Percentiles rank a stretch among this genome's conserved stretches.
phyloP scores from a whole-genome alignment of 1,140 invertebrate species.

The Bombyx mori region DNA sequence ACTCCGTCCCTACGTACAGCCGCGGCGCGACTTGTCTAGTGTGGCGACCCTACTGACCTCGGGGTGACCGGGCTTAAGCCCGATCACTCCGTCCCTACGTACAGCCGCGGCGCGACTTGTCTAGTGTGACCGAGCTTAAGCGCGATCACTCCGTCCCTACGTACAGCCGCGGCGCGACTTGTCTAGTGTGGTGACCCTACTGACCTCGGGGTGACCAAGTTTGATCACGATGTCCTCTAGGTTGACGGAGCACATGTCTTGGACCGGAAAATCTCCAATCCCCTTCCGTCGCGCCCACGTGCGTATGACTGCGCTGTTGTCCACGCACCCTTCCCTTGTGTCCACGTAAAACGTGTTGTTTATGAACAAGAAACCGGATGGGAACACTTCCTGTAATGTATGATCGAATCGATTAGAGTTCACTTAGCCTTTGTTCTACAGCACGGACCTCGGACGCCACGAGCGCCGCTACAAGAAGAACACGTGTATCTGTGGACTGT shows the following conservation, averaged over 20 bases:
- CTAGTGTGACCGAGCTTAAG: neutral
- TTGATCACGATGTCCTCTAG: slow-evolving; percentile 77
- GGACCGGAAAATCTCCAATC: slow-evolving; percentile 72
- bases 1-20: too few species aligned
- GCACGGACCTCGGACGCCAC: too few species aligned
- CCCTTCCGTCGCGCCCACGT: slow-evolving; percentile 74
- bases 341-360: slow-evolving; percentile 87
- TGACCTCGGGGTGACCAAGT: slow-evolving; percentile 78
- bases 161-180: too few species aligned
- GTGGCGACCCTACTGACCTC: slow-evolving; percentile 31
- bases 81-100: too few species aligned
- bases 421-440: too few species aligned
- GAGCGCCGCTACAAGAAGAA: too few species aligned
- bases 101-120: too few species aligned
- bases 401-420: too few species aligned
- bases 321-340: slow-evolving; percentile 72
- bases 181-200: neutral
- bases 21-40: neutral
- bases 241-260: slow-evolving; percentile 74
- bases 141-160: too few species aligned
- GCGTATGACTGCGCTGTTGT: slow-evolving; percentile 77
- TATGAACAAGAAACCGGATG: slow-evolving; percentile 85
- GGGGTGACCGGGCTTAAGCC: slow-evolving; percentile 73
- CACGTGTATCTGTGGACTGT: too few species aligned
- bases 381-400: too few species aligned